phyloP scores from a whole-genome alignment of 2,888 invertebrate genomes.

The Diaphora mendica region DNA sequence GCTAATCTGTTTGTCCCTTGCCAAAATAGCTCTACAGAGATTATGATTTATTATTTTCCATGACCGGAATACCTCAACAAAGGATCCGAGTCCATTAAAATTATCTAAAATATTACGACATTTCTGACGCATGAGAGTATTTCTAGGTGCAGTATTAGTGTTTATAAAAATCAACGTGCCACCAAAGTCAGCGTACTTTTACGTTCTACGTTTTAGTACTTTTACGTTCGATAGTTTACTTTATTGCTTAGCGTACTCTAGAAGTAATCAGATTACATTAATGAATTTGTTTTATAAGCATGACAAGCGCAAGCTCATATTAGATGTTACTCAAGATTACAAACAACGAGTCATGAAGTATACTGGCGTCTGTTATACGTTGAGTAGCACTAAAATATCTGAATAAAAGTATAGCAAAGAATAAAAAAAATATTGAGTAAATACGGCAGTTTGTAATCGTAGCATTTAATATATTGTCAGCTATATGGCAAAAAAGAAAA shows the following conservation, averaged over 20 bases:
- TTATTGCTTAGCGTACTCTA: background rate
- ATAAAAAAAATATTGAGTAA: no score
- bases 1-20: background rate
- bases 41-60: background rate
- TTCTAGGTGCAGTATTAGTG: background rate
- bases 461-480: no score
- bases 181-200: background rate
- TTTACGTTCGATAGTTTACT: background rate
- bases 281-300: background rate
- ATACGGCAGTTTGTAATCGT: no score
- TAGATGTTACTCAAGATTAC: background rate
- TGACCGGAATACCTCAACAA: slow-evolving; percentile 2
- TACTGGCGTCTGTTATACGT: no score
- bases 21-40: background rate
- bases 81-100: background rate
- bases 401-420: no score
- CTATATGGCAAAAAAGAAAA: background rate
- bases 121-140: background rate
- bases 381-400: no score
- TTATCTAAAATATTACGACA: background rate
- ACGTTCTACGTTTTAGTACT: no score
- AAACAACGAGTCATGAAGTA: no score
- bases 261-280: background rate
- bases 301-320: background rate
- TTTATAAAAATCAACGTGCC: background rate